Evolutionary conservation across 2,888 invertebrate species (phyloP), one percentile per base, ranked within the genome.

Genomic region (Euclidia mi): DNA sequence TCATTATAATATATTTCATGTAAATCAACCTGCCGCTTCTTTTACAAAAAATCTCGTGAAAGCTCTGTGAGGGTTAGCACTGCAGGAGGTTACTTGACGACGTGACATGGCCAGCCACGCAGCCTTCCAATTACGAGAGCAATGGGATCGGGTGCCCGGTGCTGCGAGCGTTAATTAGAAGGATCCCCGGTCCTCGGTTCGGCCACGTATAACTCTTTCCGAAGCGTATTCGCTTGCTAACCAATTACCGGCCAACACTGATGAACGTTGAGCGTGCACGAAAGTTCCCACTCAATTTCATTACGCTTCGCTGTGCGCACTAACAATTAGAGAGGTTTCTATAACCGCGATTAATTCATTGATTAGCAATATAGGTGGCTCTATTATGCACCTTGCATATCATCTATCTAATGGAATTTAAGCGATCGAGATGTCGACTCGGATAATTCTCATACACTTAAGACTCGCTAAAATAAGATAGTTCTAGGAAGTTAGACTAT

Each of bases 211-310:
- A 76, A 76, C 78, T 81, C 85, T 87, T 83, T 65, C 78, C 82
- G 80, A 80, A 79, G 82, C 84, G 70, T 82, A 84, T 78, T 81
- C 77, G 79, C 81, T 83, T 79, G 84, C 85, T 77, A 87, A 89
- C 92, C 92, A 94, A 92, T 92, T 93, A 92, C 87, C 87, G 88
- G 83, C 75, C 78, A 78, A 75, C 49, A 34, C 85, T 85, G 89
- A 91, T 90, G 89, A 88, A 88, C 87, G 86, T 72, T 69, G 81
- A 84, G 81, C 84, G 85, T 82, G 86, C 85, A 84, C 84, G 85
- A 87, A 87, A 89, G 85, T 87, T 87, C 86, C 81, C 87, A 88
- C 84, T 88, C 84, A 82, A 84, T 88, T 87, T 82, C 81, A 89
- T 86, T 87, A 88, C 84, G 86, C 84, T 84, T 80, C 85, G 81